phyloP scores from a whole-genome alignment of 2,888 invertebrate species.

The Abrostola tripartita region DNA sequence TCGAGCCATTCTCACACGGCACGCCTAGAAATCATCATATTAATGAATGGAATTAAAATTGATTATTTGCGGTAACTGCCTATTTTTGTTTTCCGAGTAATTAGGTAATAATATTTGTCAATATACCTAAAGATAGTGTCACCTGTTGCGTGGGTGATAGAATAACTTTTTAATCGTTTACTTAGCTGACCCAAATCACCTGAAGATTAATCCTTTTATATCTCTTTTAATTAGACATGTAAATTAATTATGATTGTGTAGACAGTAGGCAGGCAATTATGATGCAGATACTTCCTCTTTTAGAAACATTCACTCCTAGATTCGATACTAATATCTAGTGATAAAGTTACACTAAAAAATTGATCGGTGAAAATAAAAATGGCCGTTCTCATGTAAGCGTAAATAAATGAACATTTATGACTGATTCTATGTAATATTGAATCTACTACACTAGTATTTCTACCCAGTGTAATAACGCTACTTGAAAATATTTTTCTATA shows the following conservation, averaged over 20 bases:
- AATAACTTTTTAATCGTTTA: constrained; percentile 14
- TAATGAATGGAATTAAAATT: constrained; percentile 10
- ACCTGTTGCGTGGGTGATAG: constrained; percentile 1
- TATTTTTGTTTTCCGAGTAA: not conserved
- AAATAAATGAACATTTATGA: too few species aligned
- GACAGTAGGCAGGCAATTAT: too few species aligned
- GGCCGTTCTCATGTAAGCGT: too few species aligned
- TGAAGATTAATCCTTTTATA: not conserved
- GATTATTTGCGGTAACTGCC: not conserved
- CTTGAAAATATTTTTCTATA: too few species aligned
- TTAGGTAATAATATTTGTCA: constrained; percentile 6
- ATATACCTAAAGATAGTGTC: not conserved
- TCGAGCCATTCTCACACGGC: constrained; percentile 8
- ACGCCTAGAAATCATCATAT: constrained; percentile 17
- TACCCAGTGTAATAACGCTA: too few species aligned
- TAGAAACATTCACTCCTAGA: too few species aligned
- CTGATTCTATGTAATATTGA: too few species aligned
- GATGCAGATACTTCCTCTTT: too few species aligned
- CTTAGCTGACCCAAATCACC: constrained; percentile 4
- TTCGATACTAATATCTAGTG: too few species aligned
- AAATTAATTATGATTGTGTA: not conserved
- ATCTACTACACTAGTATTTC: too few species aligned
- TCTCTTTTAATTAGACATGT: not conserved
- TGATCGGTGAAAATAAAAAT: too few species aligned
- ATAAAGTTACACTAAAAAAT: too few species aligned